A percentile compares a stretch with the other conserved stretches of the same genome.
Conservation (phyloP, 1,140 invertebrate species). For the Agrypnia vestita region DNA sequence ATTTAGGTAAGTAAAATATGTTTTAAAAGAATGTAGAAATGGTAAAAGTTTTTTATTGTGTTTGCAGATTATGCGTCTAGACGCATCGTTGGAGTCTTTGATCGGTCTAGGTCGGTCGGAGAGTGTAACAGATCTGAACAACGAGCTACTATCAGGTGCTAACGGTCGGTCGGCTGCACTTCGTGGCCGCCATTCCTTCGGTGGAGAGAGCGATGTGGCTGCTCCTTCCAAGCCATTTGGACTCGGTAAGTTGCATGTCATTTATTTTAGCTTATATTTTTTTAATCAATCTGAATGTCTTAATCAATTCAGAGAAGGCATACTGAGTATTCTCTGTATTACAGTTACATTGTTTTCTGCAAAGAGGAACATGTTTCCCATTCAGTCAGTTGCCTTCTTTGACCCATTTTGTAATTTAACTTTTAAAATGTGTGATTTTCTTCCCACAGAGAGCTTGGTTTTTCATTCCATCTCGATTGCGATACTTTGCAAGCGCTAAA, state of each 20-base stretch:
- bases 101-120: conserved; percentile 83
- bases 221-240: conserved; percentile 82
- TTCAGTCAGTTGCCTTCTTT: conserved; percentile 33
- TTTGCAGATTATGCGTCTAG: conserved; percentile 84
- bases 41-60: not conserved
- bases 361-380: not conserved
- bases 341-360: not conserved
- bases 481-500: conserved; percentile 19
- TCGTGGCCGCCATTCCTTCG: conserved; percentile 68
- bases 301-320: conserved; percentile 38
- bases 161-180: conserved; percentile 63
- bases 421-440: conserved; percentile 1
- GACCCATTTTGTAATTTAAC: conserved; percentile 13
- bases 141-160: conserved; percentile 67
- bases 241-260: conserved; percentile 77
- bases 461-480: conserved; percentile 33
- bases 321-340: not conserved
- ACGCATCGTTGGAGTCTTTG: conserved; percentile 83
- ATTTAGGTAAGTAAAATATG: too few species aligned
- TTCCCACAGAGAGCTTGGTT: conserved; percentile 34
- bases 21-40: too few species aligned
- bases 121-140: conserved; percentile 86
- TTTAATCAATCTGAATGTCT: conserved; percentile 19
- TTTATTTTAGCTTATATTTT: conserved; percentile 35
- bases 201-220: conserved; percentile 73